These are phyloP conservation scores for Melanophora roralis DNA, from an alignment of 2,888 invertebrate genomes.

Conservation along the genomic window DNA sequence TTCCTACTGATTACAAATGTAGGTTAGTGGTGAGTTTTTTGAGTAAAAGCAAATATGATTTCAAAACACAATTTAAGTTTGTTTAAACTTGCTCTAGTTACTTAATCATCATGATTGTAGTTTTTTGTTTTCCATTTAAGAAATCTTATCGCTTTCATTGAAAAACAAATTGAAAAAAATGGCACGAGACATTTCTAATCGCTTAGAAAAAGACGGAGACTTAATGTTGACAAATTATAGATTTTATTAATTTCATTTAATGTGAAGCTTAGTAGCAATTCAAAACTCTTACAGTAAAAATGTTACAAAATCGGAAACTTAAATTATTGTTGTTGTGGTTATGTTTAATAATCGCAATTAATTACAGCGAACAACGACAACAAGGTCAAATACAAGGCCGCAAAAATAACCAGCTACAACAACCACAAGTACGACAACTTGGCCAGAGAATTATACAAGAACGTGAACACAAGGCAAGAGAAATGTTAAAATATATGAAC, in stretches of 20 bases:
- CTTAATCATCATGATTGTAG: not conserved
- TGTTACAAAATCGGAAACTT: slow-evolving; percentile 45
- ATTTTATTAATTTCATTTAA: slow-evolving; percentile 1
- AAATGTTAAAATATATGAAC: slow-evolving; percentile 69
- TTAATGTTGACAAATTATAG: not conserved
- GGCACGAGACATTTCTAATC: slow-evolving; percentile 18
- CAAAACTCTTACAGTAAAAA: slow-evolving; percentile 54
- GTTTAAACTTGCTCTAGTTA: slow-evolving; percentile 57
- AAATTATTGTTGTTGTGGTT: slow-evolving; percentile 36
- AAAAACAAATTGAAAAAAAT: slow-evolving; percentile 4
- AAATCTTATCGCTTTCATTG: slow-evolving; percentile 34
- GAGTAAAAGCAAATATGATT: not conserved
- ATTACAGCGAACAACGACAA: slow-evolving; percentile 36
- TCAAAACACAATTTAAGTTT: slow-evolving; percentile 24
- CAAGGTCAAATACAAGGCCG: slow-evolving; percentile 44
- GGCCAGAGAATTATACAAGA: slow-evolving; percentile 27
- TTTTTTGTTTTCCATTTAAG: not conserved
- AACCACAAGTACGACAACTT: slow-evolving; percentile 32
- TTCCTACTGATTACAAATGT: too few relatives aligned
- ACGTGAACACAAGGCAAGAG: slow-evolving; percentile 50
- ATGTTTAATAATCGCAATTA: slow-evolving; percentile 28
- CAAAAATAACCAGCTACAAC: slow-evolving; percentile 14
- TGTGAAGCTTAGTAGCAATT: slow-evolving; percentile 47
- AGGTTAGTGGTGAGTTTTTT: too few relatives aligned
- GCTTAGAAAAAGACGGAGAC: not conserved